These are phyloP conservation scores for Noctuana brunneofusca DNA, from an alignment of 2,888 invertebrate genomes.

Conservation along the genomic window DNA sequence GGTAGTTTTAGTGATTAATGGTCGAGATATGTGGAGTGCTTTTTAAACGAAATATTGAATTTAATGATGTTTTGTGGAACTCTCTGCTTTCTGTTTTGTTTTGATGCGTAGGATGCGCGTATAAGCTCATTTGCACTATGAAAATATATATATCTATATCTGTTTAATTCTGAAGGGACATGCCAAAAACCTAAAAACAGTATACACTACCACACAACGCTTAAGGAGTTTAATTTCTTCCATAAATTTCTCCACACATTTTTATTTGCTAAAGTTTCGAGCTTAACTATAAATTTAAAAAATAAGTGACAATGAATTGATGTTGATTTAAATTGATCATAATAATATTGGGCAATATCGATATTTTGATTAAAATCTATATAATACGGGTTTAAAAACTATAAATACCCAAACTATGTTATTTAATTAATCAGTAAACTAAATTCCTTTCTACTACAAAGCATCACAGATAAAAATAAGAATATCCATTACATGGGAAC, in stretches of 20 bases:
- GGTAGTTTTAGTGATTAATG: conserved; percentile 83
- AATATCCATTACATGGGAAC: conserved; percentile 34
- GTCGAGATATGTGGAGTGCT: conserved; percentile 79
- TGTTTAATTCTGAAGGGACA: neutral
- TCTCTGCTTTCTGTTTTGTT: conserved; percentile 52
- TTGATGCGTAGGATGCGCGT: conserved; percentile 7
- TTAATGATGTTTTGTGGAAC: conserved; percentile 80
- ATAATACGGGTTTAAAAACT: too few relatives aligned
- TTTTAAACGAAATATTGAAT: conserved; percentile 82
- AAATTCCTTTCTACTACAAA: conserved; percentile 8
- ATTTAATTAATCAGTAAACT: neutral
- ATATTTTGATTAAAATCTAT: too few relatives aligned
- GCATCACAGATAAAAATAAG: conserved; percentile 19
- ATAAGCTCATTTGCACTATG: neutral
- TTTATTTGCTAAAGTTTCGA: too few relatives aligned
- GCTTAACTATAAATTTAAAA: too few relatives aligned
- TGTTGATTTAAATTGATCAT: too few relatives aligned
- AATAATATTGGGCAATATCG: too few relatives aligned
- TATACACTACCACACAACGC: neutral
- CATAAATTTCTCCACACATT: too few relatives aligned
- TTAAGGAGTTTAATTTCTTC: neutral
- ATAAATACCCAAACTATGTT: neutral
- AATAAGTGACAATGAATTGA: too few relatives aligned
- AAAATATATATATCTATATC: neutral
- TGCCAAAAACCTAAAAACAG: neutral